Percentiles rank a stretch among this genome's conserved stretches.
phyloP scores from a whole-genome alignment of 2,113 vertebrate genomes.

The Orthochromis malagaraziensis region DNA sequence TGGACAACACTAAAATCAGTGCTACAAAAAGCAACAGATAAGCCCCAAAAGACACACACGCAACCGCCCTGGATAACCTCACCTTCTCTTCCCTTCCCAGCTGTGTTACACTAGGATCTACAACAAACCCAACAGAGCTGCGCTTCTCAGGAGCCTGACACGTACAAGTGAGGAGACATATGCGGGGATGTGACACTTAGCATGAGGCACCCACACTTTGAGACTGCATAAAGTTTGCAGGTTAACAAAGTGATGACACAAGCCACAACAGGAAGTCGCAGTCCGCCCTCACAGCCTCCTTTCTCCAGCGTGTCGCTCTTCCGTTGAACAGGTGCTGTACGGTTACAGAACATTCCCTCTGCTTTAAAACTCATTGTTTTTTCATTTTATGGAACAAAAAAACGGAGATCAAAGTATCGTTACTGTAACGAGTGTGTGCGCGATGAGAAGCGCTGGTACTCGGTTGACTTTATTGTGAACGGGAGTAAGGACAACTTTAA shows the following conservation, averaged over 20 bases:
- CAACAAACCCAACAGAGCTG: not conserved
- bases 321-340: conserved; percentile 65
- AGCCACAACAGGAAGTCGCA: conserved; percentile 72
- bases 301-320: conserved; percentile 27
- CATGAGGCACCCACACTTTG: conserved; percentile 7
- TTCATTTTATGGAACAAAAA: not conserved
- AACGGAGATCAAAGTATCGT: not conserved
- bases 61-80: not conserved
- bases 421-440: not conserved
- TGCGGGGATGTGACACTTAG: not conserved
- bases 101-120: not conserved
- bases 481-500: not conserved
- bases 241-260: conserved; percentile 26
- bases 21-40: accelerated
- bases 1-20: not conserved
- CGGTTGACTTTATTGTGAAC: not conserved
- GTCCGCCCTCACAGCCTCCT: conserved; percentile 53
- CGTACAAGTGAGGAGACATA: not conserved
- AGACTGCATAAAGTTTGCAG: conserved; percentile 36
- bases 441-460: not conserved
- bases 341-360: conserved; percentile 50
- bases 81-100: not conserved
- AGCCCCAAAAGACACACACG: not conserved
- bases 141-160: not conserved
- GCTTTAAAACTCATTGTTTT: not conserved